Evolutionary conservation across 2,797 vertebrate genomes (phyloP).

Genomic region (Petrocephalus sullivani): DNA sequence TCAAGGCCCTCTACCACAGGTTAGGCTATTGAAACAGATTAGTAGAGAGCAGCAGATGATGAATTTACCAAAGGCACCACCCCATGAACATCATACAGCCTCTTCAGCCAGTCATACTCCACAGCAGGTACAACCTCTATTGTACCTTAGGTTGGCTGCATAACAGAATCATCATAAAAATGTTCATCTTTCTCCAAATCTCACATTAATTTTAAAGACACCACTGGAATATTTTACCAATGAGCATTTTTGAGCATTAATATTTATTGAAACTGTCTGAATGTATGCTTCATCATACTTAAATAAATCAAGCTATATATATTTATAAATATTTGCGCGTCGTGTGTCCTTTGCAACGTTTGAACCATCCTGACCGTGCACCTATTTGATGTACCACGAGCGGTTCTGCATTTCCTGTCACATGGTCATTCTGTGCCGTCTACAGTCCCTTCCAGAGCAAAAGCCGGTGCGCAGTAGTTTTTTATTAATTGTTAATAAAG

Average conservation of each 20-base stretch:
- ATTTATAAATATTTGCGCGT: background rate
- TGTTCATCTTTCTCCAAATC: slow-evolving; percentile 30
- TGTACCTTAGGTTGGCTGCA: slow-evolving; percentile 53
- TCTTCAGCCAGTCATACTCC: background rate
- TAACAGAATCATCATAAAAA: slow-evolving; percentile 36
- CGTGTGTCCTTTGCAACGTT: background rate
- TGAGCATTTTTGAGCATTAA: background rate
- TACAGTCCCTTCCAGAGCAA: slow-evolving; percentile 56
- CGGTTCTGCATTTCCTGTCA: slow-evolving; percentile 16
- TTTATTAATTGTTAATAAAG: slow-evolving; percentile 43
- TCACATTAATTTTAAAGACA: slow-evolving; percentile 35
- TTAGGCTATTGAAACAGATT: background rate
- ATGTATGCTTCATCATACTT: slow-evolving; percentile 11
- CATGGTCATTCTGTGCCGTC: slow-evolving; percentile 27
- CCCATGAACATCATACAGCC: background rate
- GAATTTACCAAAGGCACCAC: slow-evolving; percentile 2
- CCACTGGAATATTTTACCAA: slow-evolving; percentile 3
- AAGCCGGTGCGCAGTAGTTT: slow-evolving; percentile 38
- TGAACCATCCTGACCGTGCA: background rate
- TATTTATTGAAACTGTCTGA: background rate
- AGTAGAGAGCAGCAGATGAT: background rate
- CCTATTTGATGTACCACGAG: background rate
- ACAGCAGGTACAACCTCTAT: slow-evolving; percentile 42
- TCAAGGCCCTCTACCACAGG: slow-evolving; percentile 2
- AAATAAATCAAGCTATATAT: slow-evolving; percentile 13